These are phyloP conservation scores for Callosobruchus maculatus DNA, from an alignment of 2,888 invertebrate species.

Conservation along the genomic window DNA sequence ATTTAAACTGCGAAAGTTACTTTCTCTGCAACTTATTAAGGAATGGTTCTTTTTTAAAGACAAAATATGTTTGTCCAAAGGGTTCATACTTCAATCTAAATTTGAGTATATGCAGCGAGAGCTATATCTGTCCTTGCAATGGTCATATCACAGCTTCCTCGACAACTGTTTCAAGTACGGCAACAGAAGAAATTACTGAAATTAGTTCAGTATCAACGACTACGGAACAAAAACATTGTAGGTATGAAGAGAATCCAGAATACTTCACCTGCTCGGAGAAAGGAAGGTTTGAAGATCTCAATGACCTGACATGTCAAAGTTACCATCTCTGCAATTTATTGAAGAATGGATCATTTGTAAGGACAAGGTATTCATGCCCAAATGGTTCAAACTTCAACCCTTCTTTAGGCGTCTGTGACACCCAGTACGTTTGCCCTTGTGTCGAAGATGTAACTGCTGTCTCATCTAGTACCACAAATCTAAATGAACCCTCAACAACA, in stretches of 20 bases:
- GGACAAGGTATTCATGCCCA: constrained; percentile 4
- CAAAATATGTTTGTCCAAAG: constrained; percentile 1
- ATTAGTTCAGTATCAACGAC: no score
- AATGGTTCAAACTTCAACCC: constrained; percentile 43
- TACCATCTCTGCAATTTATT: constrained; percentile 44
- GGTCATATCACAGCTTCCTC: background rate
- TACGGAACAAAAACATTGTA: no score
- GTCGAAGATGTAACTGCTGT: background rate
- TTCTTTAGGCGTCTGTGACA: constrained; percentile 42
- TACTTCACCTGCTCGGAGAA: constrained; percentile 12
- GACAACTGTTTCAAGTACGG: no score
- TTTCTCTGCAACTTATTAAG: constrained; percentile 38
- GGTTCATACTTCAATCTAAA: constrained; percentile 44
- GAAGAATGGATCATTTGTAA: constrained; percentile 1
- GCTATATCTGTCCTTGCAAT: constrained; percentile 43
- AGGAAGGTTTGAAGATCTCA: constrained; percentile 15
- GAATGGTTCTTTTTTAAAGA: constrained; percentile 2
- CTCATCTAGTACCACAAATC: constrained; percentile 12
- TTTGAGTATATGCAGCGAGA: constrained; percentile 44
- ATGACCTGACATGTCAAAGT: constrained; percentile 44
- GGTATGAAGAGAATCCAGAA: no score
- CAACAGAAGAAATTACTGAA: no score
- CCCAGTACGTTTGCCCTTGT: constrained; percentile 45
- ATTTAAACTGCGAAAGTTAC: constrained; percentile 48
- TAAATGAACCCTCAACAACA: background rate